Conservation (phyloP, 2,888 invertebrate species). For the Drosophila neotestacea region DNA sequence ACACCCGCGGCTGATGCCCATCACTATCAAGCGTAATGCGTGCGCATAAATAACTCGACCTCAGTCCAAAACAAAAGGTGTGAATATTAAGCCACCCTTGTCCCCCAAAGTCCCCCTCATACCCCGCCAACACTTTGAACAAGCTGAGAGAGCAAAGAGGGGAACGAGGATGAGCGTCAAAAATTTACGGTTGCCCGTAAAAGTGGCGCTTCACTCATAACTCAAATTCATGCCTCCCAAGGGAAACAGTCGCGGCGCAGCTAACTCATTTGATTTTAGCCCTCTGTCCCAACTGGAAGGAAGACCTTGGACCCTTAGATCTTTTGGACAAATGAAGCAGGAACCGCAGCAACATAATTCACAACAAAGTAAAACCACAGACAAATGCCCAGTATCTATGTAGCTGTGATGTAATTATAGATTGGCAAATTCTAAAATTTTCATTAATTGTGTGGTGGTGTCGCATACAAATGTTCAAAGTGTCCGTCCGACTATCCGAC, state of each 20-base stretch:
- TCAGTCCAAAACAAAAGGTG: conserved; percentile 65
- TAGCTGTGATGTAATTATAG: conserved; percentile 81
- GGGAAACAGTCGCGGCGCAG: conserved; percentile 49
- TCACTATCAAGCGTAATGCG: conserved; percentile 74
- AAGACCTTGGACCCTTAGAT: background rate
- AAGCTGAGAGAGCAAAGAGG: background rate
- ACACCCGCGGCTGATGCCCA: conserved; percentile 37
- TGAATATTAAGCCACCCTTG: conserved; percentile 71
- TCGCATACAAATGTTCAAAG: conserved; percentile 51
- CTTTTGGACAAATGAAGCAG: conserved; percentile 74
- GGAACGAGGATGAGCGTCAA: conserved; percentile 36
- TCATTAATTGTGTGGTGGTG: conserved; percentile 79
- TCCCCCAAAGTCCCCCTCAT: background rate
- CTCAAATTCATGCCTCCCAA: conserved; percentile 79
- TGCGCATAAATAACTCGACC: conserved; percentile 74
- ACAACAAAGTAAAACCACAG: conserved; percentile 50
- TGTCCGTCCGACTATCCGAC: conserved; percentile 7
- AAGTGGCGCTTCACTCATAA: conserved; percentile 74
- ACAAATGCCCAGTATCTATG: conserved; percentile 17
- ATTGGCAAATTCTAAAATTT: conserved; percentile 80
- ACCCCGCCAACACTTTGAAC: background rate
- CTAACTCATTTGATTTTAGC: conserved; percentile 74
- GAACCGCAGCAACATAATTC: conserved; percentile 80
- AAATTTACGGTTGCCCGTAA: conserved; percentile 76
- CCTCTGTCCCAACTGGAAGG: background rate